Base-by-base conservation (phyloP, 2,113 vertebrate species). In the Boleophthalmus pectinirostris region DNA sequence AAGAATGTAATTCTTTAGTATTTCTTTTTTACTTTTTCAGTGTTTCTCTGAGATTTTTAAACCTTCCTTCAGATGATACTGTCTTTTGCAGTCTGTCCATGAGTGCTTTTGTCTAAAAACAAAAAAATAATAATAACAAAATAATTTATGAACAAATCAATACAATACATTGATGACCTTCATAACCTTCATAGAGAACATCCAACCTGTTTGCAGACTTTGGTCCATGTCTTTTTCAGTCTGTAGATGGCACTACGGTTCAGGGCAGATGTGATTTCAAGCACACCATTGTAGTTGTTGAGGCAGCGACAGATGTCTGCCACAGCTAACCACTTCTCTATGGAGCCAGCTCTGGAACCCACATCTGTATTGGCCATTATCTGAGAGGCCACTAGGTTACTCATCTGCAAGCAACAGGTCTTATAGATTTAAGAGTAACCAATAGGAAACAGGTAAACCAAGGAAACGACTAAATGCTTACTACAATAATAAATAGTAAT, bases 21-120 rank as follows among this genome's bases (percentile, higher is more conserved):
- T 56, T 56, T 56, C 0, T 21, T 4, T 58, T 58, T 85, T 84
- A 99, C 98, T 98, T 99, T 89, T 99, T 99, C 74, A 99, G 94
- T 0, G 96, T 97, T 94, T 99, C 98, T 93, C 98, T 93, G 81
- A 99, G 95, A 76, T 99, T 99, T 93, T 99, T 99, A 95, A 99
- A 99, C 89, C 98, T 94, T 76, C 98, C 97, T 88, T 99, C 98
- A 53, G 98, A 99, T 2, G 97, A 99, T 74, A 99, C 95, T 1
- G 94, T 98, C 91, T 99, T 99, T 92, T 99, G 98, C 82, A 98
- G 96, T 84, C 98, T 94, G 90, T 99, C 98, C 96, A 99, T 97
- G 43, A 99, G 94, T 20, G 95, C 95, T 93, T 98, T 99, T 1
- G 96, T 96, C 98, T 99, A 73, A 35, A 70, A 77, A 43, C 66